phyloP scores from a whole-genome alignment of 2,113 vertebrate species.

The Pithys albifrons region DNA sequence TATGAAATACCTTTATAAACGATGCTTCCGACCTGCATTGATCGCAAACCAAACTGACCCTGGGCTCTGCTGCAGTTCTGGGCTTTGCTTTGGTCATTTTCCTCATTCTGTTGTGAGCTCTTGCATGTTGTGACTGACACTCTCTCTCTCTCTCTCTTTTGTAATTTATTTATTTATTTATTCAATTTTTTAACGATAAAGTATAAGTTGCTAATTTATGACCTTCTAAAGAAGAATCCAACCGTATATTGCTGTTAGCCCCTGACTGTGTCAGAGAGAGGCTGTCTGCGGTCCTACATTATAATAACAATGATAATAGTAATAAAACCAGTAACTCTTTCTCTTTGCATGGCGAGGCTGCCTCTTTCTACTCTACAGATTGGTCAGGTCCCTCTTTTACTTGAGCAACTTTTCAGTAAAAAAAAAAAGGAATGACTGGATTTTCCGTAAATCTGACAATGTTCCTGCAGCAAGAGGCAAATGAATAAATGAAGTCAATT shows the following conservation, averaged over 20 bases:
- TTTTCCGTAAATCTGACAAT: background rate
- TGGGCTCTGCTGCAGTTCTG: conserved; percentile 37
- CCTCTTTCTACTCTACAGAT: background rate
- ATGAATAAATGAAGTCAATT: background rate
- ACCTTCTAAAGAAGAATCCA: conserved; percentile 23
- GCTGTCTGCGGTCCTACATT: background rate
- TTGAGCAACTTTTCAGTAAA: background rate
- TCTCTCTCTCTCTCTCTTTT: background rate
- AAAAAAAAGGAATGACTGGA: background rate
- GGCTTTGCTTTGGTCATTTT: conserved; percentile 51
- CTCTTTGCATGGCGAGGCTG: conserved; percentile 57
- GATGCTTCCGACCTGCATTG: conserved; percentile 56
- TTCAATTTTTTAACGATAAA: conserved; percentile 39
- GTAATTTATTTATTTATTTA: conserved; percentile 33
- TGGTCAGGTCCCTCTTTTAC: background rate
- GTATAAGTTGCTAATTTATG: conserved; percentile 55
- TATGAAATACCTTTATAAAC: conserved; percentile 40
- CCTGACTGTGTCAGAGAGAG: conserved; percentile 38
- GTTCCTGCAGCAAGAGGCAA: background rate
- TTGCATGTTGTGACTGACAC: conserved; percentile 1
- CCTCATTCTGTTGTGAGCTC: conserved; percentile 8
- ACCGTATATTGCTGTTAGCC: conserved; percentile 21
- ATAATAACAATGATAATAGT: background rate
- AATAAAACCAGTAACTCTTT: conserved; percentile 20
- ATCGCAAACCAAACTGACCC: conserved; percentile 57